Evolutionary conservation across 2,797 vertebrate genomes (phyloP).

Genomic region (Ctenopoma multispine): DNA sequence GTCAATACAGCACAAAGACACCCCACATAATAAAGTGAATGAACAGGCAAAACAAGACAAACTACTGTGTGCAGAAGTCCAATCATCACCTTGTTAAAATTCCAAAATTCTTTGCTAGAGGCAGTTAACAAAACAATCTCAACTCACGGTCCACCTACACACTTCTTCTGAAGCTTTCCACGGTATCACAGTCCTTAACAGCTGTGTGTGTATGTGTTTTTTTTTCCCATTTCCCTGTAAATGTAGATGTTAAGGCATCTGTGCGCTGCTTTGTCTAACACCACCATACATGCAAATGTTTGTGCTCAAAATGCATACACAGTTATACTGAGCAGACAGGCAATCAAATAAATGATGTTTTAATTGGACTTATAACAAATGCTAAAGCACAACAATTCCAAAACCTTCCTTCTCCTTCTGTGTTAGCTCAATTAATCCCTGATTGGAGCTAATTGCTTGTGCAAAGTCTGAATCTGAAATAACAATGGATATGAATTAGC

Average conservation of each 20-base stretch:
- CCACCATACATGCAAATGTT: conserved; percentile 2
- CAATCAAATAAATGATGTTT: conserved; percentile 72
- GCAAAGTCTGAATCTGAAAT: conserved; percentile 71
- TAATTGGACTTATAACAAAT: conserved; percentile 77
- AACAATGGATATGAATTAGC: conserved; percentile 68
- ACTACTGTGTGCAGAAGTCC: neutral
- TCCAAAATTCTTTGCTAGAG: conserved; percentile 12
- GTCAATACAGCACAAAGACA: neutral
- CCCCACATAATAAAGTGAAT: neutral
- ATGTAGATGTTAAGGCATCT: neutral
- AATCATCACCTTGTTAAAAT: conserved; percentile 20
- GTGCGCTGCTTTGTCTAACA: neutral
- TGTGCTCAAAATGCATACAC: conserved; percentile 4
- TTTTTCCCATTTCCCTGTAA: neutral
- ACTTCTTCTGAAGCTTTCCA: neutral
- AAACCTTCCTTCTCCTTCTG: conserved; percentile 69
- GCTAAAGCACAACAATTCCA: conserved; percentile 70
- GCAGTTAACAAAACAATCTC: conserved; percentile 14
- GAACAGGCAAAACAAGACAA: neutral
- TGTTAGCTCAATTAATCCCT: conserved; percentile 84
- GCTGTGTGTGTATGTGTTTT: neutral
- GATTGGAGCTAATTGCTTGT: conserved; percentile 84
- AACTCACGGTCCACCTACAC: conserved; percentile 8
- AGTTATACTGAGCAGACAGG: conserved; percentile 50
- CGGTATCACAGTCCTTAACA: neutral